Conservation (phyloP, 2,797 vertebrate species). For the Dendrocincla fuliginosa region DNA sequence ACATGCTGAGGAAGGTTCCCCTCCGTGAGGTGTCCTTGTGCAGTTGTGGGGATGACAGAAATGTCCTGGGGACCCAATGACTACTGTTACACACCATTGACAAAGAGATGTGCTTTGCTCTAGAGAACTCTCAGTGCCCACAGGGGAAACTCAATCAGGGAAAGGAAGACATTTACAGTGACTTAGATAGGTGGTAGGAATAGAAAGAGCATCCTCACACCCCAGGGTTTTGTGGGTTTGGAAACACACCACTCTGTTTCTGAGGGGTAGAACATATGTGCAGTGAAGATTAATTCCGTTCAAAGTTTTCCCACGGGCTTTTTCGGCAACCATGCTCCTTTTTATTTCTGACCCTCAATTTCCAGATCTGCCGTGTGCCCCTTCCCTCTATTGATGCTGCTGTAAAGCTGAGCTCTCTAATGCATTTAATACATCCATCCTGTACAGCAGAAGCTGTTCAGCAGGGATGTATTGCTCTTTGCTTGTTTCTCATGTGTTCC, state of each 20-base stretch:
- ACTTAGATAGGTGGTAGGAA: not conserved
- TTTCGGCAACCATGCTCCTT: not conserved
- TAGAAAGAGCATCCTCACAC: not conserved
- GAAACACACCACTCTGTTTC: not conserved
- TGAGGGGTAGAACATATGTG: not conserved
- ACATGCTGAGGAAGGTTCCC: not conserved
- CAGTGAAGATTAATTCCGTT: not conserved
- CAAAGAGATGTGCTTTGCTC: not conserved
- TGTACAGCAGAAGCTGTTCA: not conserved
- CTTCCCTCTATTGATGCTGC: not conserved
- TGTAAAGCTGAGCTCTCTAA: not conserved
- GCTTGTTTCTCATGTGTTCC: not conserved
- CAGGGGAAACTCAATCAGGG: not conserved
- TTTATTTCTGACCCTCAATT: not conserved
- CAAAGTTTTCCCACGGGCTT: not conserved
- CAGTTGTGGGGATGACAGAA: not conserved
- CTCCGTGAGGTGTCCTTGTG: not conserved
- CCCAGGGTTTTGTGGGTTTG: not conserved
- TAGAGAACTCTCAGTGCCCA: not conserved
- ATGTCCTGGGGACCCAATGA: accelerated
- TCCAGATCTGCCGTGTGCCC: not conserved
- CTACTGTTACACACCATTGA: not conserved
- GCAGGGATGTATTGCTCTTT: not conserved
- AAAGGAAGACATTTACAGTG: accelerated
- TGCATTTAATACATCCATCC: not conserved